These are phyloP conservation scores for Leptinotarsa haldemani DNA, from an alignment of 2,888 invertebrate genomes.

Conservation along the genomic window DNA sequence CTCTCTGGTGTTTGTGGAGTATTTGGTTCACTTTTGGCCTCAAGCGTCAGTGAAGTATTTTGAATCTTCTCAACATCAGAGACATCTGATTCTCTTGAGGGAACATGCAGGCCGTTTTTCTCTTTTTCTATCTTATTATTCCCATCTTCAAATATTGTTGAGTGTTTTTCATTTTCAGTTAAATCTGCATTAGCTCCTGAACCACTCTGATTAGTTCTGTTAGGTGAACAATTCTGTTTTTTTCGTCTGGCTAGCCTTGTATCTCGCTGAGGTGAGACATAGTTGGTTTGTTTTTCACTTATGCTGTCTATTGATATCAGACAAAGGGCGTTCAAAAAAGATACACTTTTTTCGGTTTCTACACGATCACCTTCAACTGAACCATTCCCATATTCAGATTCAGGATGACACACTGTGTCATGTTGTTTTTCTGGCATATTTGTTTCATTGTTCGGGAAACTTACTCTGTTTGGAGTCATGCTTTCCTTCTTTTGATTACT, in stretches of 20 bases:
- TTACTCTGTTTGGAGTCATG: not conserved
- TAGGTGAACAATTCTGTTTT: constrained; percentile 7
- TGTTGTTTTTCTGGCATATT: too few relatives aligned
- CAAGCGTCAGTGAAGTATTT: too few relatives aligned
- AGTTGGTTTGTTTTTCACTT: not conserved
- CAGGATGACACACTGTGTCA: not conserved
- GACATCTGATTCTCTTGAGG: too few relatives aligned
- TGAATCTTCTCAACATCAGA: too few relatives aligned
- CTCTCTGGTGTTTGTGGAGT: constrained; percentile 1
- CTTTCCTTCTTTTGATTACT: not conserved
- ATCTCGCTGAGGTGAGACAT: not conserved
- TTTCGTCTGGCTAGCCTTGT: not conserved
- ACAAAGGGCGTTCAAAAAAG: not conserved
- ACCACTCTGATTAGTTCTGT: not conserved
- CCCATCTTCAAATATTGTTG: too few relatives aligned
- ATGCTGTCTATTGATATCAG: constrained; percentile 3
- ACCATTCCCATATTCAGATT: not conserved
- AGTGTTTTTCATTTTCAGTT: not conserved
- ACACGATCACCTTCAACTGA: not conserved
- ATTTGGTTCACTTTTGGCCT: not conserved
- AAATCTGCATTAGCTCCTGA: not conserved
- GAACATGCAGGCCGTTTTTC: not conserved
- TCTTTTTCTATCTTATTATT: not conserved
- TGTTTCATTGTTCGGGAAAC: not conserved
- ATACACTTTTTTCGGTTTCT: too few relatives aligned